Base-by-base conservation (phyloP, 2,113 vertebrate genomes). In the Eidolon helvum region DNA sequence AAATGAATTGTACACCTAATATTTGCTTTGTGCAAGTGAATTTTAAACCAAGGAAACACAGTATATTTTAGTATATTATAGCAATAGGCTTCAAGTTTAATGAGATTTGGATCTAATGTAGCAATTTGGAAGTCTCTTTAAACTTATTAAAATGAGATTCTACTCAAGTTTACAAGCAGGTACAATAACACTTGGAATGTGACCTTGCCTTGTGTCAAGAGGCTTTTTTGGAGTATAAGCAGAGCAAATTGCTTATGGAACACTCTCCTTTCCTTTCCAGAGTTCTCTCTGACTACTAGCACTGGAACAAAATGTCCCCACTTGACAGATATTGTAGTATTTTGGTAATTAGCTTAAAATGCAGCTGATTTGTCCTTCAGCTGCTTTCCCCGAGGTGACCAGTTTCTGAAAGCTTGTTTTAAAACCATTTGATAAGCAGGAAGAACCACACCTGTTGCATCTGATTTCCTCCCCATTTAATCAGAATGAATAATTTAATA, bases 401-500 rank as follows among this genome's bases (percentile, higher is more conserved):
- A 97, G 92, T 97, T 92, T 96, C 98, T 97, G 96, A 97, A 98
- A 98, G 97, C 97, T 96, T 97, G 89, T 97, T 98, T 97, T 90
- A 96, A 90, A 95, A 83, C 97, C 97, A 92, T 97, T 96, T 97
- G 96, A 96, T 92, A 97, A 98, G 97, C 97, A 95, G 96, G 95
- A 98, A 97, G 94, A 98, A 95, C 97, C 97, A 97, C 74, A 98
- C 98, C 97, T 98, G 98, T 99, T 98, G 97, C 93, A 83, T 96
- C 35, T 87, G 90, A 95, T 93, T 96, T 88, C 98, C 93, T 97
- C n/a, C 45, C 93, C 97, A 95, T 98, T 98, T 98, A 97, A 97
- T 98, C 96, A 88, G 66, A 96, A 98, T 98, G 97, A 98, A 99
- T 98, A 98, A 98, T 98, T 98, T 98, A 99, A 77, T 80, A 90